Percentiles rank a stretch among this genome's conserved stretches.
phyloP scores from a whole-genome alignment of 2,113 vertebrate species.

The Climacteris rufus region DNA sequence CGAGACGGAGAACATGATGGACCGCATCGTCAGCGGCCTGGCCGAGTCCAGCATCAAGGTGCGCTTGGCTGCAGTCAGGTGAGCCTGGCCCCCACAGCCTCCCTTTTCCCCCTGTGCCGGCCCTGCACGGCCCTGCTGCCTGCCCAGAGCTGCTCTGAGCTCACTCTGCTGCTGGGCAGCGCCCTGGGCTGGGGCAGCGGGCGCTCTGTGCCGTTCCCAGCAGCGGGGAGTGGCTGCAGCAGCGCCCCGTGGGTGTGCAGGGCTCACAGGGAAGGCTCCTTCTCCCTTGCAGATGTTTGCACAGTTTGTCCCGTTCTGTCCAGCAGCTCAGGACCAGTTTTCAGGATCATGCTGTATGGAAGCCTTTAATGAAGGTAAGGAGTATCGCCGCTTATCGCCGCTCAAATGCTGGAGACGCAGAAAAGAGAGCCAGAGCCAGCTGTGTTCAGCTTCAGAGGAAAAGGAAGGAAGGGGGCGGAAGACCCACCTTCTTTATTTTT shows the following conservation, averaged over 20 bases:
- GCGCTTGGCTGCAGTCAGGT: conserved; percentile 97
- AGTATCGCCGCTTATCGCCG: too few relatives aligned
- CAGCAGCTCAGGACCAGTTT: conserved; percentile 98
- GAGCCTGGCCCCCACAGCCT: too few relatives aligned
- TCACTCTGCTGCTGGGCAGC: background rate
- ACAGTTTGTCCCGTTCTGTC: conserved; percentile 97
- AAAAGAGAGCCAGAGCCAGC: too few relatives aligned
- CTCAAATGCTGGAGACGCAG: too few relatives aligned
- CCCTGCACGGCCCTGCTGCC: too few relatives aligned
- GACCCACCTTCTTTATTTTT: too few relatives aligned
- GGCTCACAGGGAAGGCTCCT: background rate
- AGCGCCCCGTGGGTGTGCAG: background rate
- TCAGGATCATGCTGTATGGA: conserved; percentile 98
- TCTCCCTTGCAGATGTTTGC: conserved; percentile 87
- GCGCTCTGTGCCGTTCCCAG: background rate
- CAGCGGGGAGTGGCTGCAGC: background rate
- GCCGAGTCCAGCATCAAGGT: conserved; percentile 98
- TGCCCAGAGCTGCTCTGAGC: background rate
- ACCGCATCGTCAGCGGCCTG: conserved; percentile 96
- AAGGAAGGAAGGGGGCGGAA: too few relatives aligned
- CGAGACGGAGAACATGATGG: conserved; percentile 99
- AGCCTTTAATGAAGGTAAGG: conserved; percentile 97
- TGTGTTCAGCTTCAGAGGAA: too few relatives aligned
- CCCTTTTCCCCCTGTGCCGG: too few relatives aligned
- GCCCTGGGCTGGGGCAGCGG: too few relatives aligned